Percentiles rank a stretch among this genome's conserved stretches.
Evolutionary conservation across 2,888 invertebrate species (phyloP).

Genomic region (Caenorhabditis panamensis): DNA sequence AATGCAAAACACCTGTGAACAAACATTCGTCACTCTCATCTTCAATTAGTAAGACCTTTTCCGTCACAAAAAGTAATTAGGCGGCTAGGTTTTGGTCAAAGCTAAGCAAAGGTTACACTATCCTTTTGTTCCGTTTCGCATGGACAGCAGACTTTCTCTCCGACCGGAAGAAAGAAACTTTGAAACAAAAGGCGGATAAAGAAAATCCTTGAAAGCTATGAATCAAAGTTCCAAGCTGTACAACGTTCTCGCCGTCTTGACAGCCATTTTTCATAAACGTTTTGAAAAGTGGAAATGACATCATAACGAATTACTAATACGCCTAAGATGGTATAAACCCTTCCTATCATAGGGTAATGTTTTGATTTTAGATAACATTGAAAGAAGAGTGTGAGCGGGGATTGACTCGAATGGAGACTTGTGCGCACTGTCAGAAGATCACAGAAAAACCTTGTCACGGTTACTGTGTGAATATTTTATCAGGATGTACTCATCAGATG

Average conservation of each 20-base stretch:
- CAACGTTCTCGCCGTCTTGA: too few relatives aligned
- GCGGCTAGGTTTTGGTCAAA: constrained; percentile 14
- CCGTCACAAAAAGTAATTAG: constrained; percentile 42
- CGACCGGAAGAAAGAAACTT: constrained; percentile 15
- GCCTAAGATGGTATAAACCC: constrained; percentile 29
- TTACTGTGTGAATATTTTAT: constrained; percentile 55
- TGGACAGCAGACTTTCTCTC: background rate
- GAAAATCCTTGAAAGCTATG: background rate
- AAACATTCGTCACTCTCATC: constrained; percentile 44
- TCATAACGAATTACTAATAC: constrained; percentile 45
- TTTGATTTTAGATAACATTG: constrained; percentile 59
- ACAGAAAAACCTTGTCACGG: constrained; percentile 41
- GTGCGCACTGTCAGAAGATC: constrained; percentile 41
- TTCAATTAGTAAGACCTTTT: constrained; percentile 49
- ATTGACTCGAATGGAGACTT: constrained; percentile 48
- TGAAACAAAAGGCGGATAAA: constrained; percentile 15
- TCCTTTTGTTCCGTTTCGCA: constrained; percentile 9
- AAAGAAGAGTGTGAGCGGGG: constrained; percentile 54
- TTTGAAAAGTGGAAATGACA: constrained; percentile 22
- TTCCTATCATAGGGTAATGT: constrained; percentile 33
- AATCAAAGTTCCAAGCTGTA: background rate
- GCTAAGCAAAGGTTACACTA: constrained; percentile 12
- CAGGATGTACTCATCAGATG: constrained; percentile 57
- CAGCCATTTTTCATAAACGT: background rate
- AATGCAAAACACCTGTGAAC: constrained; percentile 2